Conservation (phyloP, 2,888 invertebrate genomes). For the Sinotaia quadrata region DNA sequence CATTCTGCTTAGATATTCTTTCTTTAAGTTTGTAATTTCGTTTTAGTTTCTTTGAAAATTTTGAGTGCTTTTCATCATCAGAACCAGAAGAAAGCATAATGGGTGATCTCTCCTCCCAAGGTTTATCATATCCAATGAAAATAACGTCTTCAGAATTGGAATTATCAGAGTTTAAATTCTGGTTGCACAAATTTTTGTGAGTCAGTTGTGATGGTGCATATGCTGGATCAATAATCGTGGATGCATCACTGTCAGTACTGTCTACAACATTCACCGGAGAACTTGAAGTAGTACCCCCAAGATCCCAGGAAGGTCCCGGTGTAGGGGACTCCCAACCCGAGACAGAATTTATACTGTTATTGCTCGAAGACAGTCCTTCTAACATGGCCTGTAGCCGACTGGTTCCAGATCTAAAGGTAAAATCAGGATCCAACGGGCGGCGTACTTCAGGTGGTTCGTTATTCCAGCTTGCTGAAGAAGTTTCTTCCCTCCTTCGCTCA, state of each 20-base stretch:
- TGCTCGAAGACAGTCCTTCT: constrained; percentile 9
- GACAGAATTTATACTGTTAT: constrained; percentile 9
- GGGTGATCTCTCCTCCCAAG: constrained; percentile 80
- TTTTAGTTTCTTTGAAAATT: constrained; percentile 32
- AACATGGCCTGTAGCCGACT: constrained; percentile 15
- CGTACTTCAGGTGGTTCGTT: not conserved
- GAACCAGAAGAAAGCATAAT: constrained; percentile 43
- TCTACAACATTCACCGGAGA: constrained; percentile 32
- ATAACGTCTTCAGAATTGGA: constrained; percentile 57
- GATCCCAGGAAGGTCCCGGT: constrained; percentile 56
- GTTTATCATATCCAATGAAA: constrained; percentile 80
- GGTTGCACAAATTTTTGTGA: constrained; percentile 17
- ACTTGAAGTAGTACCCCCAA: not conserved
- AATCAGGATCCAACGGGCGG: not conserved
- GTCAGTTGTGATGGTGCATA: constrained; percentile 22
- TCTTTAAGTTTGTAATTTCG: constrained; percentile 38
- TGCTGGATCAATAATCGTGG: constrained; percentile 28
- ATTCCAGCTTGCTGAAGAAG: not conserved
- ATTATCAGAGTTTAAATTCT: not conserved
- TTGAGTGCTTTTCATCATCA: constrained; percentile 31
- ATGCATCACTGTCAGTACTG: constrained; percentile 37
- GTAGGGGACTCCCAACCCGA: constrained; percentile 66
- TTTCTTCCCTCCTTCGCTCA: not conserved
- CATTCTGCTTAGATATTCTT: not conserved
- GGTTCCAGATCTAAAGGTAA: not conserved